Evolutionary conservation across 2,113 vertebrate genomes (phyloP).

Genomic region (Prionailurus viverrinus): DNA sequence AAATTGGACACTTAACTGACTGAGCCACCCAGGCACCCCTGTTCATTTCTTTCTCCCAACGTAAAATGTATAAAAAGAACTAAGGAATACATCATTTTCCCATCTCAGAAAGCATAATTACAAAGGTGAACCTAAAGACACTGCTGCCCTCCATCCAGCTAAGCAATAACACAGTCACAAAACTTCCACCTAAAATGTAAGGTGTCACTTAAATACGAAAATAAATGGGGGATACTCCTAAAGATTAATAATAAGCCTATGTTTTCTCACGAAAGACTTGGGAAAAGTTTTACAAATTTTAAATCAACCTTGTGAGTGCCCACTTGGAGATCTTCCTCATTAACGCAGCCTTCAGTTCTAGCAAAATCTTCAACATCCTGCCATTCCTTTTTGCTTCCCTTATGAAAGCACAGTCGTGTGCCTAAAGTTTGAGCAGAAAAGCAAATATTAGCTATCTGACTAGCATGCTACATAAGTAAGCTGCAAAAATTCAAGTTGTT

Average conservation of each 20-base stretch:
- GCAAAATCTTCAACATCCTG: constrained; percentile 95
- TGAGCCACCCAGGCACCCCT: no score
- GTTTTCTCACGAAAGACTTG: neutral
- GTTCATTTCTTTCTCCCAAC: neutral
- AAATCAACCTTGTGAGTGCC: constrained; percentile 90
- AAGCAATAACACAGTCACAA: neutral
- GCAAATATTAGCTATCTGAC: neutral
- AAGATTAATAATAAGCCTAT: neutral
- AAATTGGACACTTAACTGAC: no score
- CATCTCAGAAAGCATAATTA: neutral
- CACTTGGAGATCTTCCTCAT: constrained; percentile 89
- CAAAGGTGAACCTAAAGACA: neutral
- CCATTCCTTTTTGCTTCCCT: constrained; percentile 95
- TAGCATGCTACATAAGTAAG: neutral
- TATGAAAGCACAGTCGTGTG: constrained; percentile 97
- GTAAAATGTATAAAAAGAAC: neutral
- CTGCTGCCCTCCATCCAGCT: neutral
- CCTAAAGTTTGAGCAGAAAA: constrained; percentile 86
- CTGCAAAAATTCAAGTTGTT: neutral
- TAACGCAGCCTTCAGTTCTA: constrained; percentile 91
- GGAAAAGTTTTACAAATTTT: constrained; percentile 30
- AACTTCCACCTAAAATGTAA: neutral
- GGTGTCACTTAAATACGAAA: constrained; percentile 1
- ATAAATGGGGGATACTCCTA: neutral
- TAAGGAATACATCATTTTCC: neutral